A percentile compares a stretch with the other conserved stretches of the same genome.
Conservation (phyloP, 2,888 invertebrate genomes). For the Anthophora plumipes region DNA sequence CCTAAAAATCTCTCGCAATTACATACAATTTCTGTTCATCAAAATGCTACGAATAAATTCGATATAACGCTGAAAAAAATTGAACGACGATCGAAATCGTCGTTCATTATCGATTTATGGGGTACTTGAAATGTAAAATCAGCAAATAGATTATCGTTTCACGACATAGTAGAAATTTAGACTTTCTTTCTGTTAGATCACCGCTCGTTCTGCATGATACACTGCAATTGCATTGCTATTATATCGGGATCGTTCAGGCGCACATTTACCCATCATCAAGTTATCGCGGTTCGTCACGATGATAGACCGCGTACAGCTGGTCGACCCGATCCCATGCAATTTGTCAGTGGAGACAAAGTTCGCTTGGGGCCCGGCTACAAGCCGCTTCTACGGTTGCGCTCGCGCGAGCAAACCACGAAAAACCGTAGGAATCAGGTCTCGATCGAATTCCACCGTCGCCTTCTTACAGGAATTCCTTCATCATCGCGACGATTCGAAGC, state of each 20-base stretch:
- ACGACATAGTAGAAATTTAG: background rate
- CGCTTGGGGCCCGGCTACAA: slow-evolving; percentile 32
- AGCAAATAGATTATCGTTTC: background rate
- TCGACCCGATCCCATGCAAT: slow-evolving; percentile 63
- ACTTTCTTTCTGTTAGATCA: background rate
- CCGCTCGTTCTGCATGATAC: background rate
- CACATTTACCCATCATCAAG: slow-evolving; percentile 65
- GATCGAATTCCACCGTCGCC: slow-evolving; percentile 66
- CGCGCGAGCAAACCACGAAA: slow-evolving; percentile 40
- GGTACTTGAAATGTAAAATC: background rate
- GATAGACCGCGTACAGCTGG: slow-evolving; percentile 61
- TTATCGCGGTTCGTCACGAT: slow-evolving; percentile 67
- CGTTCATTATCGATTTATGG: background rate
- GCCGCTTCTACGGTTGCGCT: slow-evolving; percentile 40
- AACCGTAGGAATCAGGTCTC: slow-evolving; percentile 54
- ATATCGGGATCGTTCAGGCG: slow-evolving; percentile 40
- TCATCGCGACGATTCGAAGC: too few species aligned
- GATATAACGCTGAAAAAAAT: background rate
- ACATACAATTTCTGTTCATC: too few species aligned
- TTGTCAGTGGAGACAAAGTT: slow-evolving; percentile 64
- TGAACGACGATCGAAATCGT: background rate
- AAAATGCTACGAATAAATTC: rapidly evolving
- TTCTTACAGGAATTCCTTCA: slow-evolving; percentile 65
- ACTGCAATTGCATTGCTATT: slow-evolving; percentile 19
- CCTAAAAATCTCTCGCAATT: too few species aligned